Evolutionary conservation across 2,888 invertebrate species (phyloP), one percentile per base, ranked within the genome.

Genomic region (Microctonus brassicae): DNA sequence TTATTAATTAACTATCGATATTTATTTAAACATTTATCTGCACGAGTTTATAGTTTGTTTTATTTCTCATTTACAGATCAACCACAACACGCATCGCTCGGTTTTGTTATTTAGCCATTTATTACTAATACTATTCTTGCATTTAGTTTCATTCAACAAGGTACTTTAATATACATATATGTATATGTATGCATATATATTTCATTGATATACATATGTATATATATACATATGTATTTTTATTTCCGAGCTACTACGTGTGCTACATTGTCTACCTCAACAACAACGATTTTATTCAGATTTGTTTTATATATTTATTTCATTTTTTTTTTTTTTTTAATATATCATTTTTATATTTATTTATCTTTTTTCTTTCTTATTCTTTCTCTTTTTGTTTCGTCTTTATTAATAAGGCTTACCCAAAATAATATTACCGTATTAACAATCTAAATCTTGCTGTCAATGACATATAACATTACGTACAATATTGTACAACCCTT

Each of bases 111-210:
- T 72, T 70, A 74, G 73, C 74, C 72, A 75, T 73, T 73, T 69
- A 73, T 74, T 65, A 61, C 29, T 69, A 72, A 62, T 36, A 55
- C 55, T 73, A 64, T 72, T 81, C 81, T 79, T 82, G 77, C 76
- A 82, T 78, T 84, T 85, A 84, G 82, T 85, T 86, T 85, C 82
- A 84, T 75, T 85, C 85, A 84, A 87, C 84, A 86, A 87, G 86
- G 86, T 86, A 86, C 86, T 84, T 75, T 81, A 81, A 82, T 83
- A 83, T 80, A 83, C 79, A 76, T 78, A 76, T 78, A 75, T 75
- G 74, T 61, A 47, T 62, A 70, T 55, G 57, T 60, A 69, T 70
- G 26, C 60, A 72, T 72, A 69, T 73, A 33, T 77, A 65, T 42
- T 47, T 72, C 69, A 73, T 64, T 70, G 6, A n/a, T 42, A n/a